These are phyloP conservation scores for Oceanites oceanicus DNA, from an alignment of 2,113 vertebrate species.

Conservation along the genomic window DNA sequence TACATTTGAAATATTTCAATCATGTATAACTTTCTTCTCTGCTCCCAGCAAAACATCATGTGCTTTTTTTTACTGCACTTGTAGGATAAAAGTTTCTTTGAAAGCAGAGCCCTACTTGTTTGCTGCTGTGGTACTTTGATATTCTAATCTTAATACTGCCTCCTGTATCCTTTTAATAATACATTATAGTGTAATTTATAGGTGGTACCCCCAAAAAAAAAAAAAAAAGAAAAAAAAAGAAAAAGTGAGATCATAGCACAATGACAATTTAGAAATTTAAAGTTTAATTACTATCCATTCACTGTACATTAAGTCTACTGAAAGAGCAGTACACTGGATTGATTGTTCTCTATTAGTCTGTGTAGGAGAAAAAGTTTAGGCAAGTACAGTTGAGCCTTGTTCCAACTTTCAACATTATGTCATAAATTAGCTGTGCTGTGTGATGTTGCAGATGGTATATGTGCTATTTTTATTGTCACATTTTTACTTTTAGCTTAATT, in stretches of 20 bases:
- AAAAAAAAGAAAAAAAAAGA: neutral
- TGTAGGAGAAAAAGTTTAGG: conserved; percentile 14
- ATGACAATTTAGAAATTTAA: conserved; percentile 17
- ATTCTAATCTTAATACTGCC: conserved; percentile 10
- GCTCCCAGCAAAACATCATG: neutral
- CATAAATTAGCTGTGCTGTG: neutral
- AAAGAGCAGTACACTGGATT: conserved; percentile 8
- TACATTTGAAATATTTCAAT: neutral
- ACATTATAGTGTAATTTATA: conserved; percentile 11
- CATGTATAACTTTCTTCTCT: neutral
- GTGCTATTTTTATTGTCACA: neutral
- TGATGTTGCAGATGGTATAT: conserved; percentile 10
- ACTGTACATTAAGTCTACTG: neutral
- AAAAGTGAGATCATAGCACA: neutral
- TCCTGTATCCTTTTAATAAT: conserved; percentile 21
- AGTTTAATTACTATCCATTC: conserved; percentile 31
- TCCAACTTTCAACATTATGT: neutral
- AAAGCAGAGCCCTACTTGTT: neutral
- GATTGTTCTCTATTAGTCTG: conserved; percentile 13
- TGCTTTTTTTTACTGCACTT: neutral
- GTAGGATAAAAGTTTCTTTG: neutral
- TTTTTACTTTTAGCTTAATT: neutral
- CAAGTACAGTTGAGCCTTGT: neutral
- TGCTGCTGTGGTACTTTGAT: conserved; percentile 9
- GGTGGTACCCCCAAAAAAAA: neutral